Base-by-base conservation (phyloP, 1,140 invertebrate genomes). In the Lasioglossum baleicum region DNA sequence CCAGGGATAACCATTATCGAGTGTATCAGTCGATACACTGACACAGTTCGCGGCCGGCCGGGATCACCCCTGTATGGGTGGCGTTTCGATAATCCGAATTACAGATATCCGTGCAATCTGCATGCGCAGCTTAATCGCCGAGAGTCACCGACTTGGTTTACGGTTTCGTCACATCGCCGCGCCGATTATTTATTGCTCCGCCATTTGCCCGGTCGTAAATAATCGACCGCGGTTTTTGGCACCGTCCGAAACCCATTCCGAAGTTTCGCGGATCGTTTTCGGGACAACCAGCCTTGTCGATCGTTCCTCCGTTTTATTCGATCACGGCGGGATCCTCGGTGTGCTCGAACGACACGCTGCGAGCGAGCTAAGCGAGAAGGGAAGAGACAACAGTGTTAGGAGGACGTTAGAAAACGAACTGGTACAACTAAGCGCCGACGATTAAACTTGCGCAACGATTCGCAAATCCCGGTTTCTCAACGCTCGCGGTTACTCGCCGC, bases 51-150 rank as follows among this genome's bases (percentile, higher is more conserved):
- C 42, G 44, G 10, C 6, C 8, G 44, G 13, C 44, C 8, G 10
- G 10, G 44, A 35, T 35, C 35, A 10, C 10, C 10, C 2, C 44
- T 48, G 17, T 53, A 6, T 20, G 17, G 1, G 56, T 40, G 63
- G 5, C 35, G 64, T 75, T 68, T 44, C 65, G 74, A 60, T 76
- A 68, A 78, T 72, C 76, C 76, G 60, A 65, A 72, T 78, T 78
- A 72, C 76, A 65, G 69, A 73, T 79, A 79, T 73, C 61, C 61
- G 48, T 42, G 44, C 13, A 73, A 73, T 73, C 48, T 73, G 69
- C 51, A 73, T 64, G 48, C 61, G 20, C 22, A 17, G 15, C 4
- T 15, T 67, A 44, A 65, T 70, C 60, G 51, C 13, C n/a, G 22
- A 11, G 15, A 48, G 48, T 56, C 61, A 17, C n/a, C 17, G 69